phyloP scores from a whole-genome alignment of 2,888 invertebrate species.

The Calliopum simillimum region DNA sequence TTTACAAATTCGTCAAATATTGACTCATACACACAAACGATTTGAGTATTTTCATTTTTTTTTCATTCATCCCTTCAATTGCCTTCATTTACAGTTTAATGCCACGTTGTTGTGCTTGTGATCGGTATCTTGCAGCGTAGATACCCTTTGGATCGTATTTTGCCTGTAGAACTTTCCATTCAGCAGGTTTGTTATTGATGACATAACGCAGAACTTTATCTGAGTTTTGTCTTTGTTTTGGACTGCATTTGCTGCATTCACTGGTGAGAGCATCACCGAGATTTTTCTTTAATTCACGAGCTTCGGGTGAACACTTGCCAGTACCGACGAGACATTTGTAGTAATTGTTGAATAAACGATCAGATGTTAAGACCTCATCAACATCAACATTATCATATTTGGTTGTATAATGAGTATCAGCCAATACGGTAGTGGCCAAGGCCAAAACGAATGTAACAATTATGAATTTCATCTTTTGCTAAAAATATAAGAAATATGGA shows the following conservation, averaged over 20 bases:
- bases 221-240: constrained; percentile 71
- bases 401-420: constrained; percentile 56
- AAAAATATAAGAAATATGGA: no score
- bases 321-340: constrained; percentile 72
- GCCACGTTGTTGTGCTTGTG: constrained; percentile 70
- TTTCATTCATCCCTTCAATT: no score
- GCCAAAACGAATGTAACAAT: constrained; percentile 53
- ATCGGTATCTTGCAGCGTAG: constrained; percentile 76
- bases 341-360: constrained; percentile 71
- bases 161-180: constrained; percentile 74
- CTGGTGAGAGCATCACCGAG: constrained; percentile 74
- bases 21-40: no score
- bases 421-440: constrained; percentile 54
- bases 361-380: constrained; percentile 70
- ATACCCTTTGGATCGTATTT: constrained; percentile 78
- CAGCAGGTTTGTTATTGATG: constrained; percentile 73
- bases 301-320: constrained; percentile 71
- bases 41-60: no score
- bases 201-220: constrained; percentile 75
- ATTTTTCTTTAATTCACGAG: constrained; percentile 71
- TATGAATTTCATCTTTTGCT: constrained; percentile 51
- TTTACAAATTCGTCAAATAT: no score
- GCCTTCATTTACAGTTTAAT: constrained; percentile 51
- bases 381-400: constrained; percentile 72
- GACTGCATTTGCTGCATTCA: constrained; percentile 74